Conservation (phyloP, 2,797 vertebrate genomes). For the Epinephelus coioides region DNA sequence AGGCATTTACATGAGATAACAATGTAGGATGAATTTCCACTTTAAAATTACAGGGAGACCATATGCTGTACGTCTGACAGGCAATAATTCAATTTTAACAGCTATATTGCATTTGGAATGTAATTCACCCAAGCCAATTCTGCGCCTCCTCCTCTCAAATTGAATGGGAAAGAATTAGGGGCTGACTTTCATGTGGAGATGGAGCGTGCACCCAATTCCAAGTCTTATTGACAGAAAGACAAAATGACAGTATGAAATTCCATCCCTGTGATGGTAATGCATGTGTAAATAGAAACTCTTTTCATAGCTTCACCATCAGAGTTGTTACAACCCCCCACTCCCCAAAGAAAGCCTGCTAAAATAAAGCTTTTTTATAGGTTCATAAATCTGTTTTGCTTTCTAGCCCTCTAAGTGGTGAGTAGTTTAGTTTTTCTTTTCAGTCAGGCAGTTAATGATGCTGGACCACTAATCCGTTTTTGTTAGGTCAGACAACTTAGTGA, state of each 20-base stretch:
- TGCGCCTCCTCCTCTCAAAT: conserved; percentile 64
- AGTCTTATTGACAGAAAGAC: conserved; percentile 66
- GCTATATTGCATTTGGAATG: conserved; percentile 76
- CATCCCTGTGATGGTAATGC: conserved; percentile 27
- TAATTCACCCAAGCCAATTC: conserved; percentile 66
- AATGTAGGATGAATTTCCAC: conserved; percentile 61
- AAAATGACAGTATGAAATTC: conserved; percentile 59
- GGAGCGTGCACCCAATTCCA: conserved; percentile 63
- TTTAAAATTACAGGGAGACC: conserved; percentile 62
- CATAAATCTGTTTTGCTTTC: conserved; percentile 52
- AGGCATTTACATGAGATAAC: conserved; percentile 74
- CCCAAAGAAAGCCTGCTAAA: conserved; percentile 18
- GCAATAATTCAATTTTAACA: conserved; percentile 78
- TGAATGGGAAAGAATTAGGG: conserved; percentile 71
- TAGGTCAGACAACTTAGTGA: conserved; percentile 72
- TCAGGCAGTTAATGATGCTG: conserved; percentile 42
- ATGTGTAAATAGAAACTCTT: conserved; percentile 66
- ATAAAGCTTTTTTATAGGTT: conserved; percentile 41
- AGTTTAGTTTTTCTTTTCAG: conserved; percentile 26
- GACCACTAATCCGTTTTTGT: conserved; percentile 62
- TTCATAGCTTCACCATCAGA: conserved; percentile 32
- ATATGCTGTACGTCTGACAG: conserved; percentile 68
- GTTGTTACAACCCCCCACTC: conserved; percentile 6
- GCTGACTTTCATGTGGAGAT: conserved; percentile 72
- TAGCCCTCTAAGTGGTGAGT: conserved; percentile 27